These are phyloP conservation scores for Drosophila grimshawi DNA, from an alignment of 1,140 invertebrate species.

Conservation along the genomic window DNA sequence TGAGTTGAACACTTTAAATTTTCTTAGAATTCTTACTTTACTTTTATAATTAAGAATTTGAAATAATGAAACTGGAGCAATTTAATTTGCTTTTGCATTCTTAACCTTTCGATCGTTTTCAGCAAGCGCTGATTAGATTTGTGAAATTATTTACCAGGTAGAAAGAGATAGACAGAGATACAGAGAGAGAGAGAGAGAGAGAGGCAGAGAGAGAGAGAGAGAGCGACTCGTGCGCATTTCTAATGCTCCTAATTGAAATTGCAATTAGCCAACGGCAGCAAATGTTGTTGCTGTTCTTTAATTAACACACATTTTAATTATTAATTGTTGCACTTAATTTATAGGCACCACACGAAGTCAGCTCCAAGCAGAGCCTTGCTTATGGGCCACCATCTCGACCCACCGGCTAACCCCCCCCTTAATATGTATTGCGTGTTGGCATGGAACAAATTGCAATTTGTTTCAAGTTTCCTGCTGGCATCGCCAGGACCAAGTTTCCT, in stretches of 20 bases:
- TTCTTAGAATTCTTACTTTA: too few relatives aligned
- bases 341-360: conserved; percentile 45
- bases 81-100: not conserved
- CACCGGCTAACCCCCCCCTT: conserved; percentile 5
- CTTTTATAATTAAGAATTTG: too few relatives aligned
- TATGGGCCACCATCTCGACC: not conserved
- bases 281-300: conserved; percentile 44
- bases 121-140: conserved; percentile 25
- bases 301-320: conserved; percentile 80
- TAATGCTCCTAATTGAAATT: conserved; percentile 72
- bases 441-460: conserved; percentile 75
- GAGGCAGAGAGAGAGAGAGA: not conserved
- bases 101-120: conserved; percentile 3
- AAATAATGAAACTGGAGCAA: not conserved
- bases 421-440: conserved; percentile 50
- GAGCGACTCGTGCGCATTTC: conserved; percentile 6
- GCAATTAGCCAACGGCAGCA: conserved; percentile 58
- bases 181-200: not conserved
- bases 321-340: conserved; percentile 80
- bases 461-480: conserved; percentile 69
- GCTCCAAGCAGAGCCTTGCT: not conserved
- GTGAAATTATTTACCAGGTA: conserved; percentile 4
- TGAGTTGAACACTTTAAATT: too few relatives aligned
- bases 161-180: not conserved
- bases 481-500: conserved; percentile 62